phyloP scores from a whole-genome alignment of 2,888 invertebrate species.

The Limnephilus auricula region DNA sequence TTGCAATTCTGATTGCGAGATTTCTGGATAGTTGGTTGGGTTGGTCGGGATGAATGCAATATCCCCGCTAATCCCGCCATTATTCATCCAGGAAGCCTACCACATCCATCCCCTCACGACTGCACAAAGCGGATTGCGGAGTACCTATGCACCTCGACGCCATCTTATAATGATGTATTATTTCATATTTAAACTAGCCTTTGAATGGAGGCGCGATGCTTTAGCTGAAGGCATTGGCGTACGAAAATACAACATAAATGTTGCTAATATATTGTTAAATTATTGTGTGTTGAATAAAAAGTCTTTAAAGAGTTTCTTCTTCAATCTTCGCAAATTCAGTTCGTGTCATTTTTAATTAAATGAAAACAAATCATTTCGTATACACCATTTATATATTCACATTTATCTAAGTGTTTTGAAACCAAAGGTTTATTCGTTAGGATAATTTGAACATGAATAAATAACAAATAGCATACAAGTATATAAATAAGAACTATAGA shows the following conservation, averaged over 20 bases:
- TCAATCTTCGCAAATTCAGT: too few relatives aligned
- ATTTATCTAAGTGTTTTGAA: too few relatives aligned
- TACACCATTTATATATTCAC: too few relatives aligned
- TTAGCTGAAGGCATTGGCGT: background rate
- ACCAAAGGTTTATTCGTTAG: too few relatives aligned
- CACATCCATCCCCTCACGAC: background rate
- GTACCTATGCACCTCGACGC: background rate
- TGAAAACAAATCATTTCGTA: too few relatives aligned
- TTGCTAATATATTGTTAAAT: too few relatives aligned
- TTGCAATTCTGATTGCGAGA: background rate
- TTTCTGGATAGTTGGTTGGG: background rate
- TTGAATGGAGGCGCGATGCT: conserved; percentile 14
- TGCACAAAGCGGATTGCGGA: background rate
- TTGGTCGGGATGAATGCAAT: background rate
- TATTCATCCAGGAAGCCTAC: background rate
- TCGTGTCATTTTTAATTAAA: too few relatives aligned
- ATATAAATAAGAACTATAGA: too few relatives aligned
- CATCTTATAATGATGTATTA: background rate
- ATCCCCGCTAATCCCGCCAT: background rate
- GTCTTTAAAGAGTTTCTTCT: too few relatives aligned
- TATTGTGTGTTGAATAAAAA: too few relatives aligned
- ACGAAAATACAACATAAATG: background rate
- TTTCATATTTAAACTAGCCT: conserved; percentile 24
- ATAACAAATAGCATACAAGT: too few relatives aligned
- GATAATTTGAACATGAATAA: too few relatives aligned